Base-by-base conservation (phyloP, 2,888 invertebrate species). In the Drosophila pseudotalamancana region DNA sequence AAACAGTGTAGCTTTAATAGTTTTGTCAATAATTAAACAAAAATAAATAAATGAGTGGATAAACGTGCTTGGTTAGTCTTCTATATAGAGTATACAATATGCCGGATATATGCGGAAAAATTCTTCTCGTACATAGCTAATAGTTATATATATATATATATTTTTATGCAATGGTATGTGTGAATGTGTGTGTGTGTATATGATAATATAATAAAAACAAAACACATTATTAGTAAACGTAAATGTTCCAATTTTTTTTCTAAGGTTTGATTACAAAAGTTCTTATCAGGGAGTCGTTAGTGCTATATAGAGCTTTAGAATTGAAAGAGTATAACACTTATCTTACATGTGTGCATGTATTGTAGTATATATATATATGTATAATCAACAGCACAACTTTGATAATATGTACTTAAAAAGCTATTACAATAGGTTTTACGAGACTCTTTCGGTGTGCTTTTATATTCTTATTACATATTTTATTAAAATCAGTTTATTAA, bases 1-100 rank as follows among this genome's bases (percentile, higher is more conserved):
- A 3, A 76, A 72, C 70, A 75, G 82, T 84, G 84, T 84, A 84
- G 73, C 85, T 81, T 81, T 81, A 81, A 81, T 81, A 84, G 71
- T n/a, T 73, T 66, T 69, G 48, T 57, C 63, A 72, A 56, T 72
- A 70, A 46, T 62, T 40, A 43, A 14, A 19, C 11, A 37, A 12
- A 39, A 40, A 40, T 31, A 35, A 54, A 35, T 54, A 39, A 49
- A 77, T 80, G 84, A 39, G 25, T 40, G 27, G 12, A 68, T 54
- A 68, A 72, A 76, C 81, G 85, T 81, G 81, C 81, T 50, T 68
- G 67, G 82, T 81, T 84, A 84, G 79, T 84, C 43, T 72, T 63
- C 48, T 67, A 72, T 71, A 65, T 71, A 72, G 49, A 68, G 42
- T 67, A 72, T 37, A 72, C 63, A 68, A 55, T 70, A 59, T 60